Evolutionary conservation across 1,140 invertebrate species (phyloP).

Genomic region (Neuroterus valhalla): DNA sequence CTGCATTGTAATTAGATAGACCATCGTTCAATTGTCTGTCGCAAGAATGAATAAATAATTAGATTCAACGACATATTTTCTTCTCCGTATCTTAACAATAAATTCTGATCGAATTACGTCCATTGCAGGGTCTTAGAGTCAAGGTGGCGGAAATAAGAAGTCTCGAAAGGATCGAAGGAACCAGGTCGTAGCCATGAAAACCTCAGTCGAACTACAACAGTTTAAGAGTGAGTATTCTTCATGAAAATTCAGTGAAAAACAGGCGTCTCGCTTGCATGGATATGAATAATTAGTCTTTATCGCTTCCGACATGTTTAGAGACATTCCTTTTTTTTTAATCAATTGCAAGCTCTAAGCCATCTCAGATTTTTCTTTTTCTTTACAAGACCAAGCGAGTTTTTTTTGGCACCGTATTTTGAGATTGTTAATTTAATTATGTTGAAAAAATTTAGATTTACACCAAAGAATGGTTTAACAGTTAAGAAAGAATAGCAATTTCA

Average conservation of each 20-base stretch:
- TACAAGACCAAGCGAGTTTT: too few relatives aligned
- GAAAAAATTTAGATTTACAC: too few relatives aligned
- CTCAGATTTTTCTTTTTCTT: too few relatives aligned
- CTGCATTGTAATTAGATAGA: too few relatives aligned
- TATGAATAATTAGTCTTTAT: background rate
- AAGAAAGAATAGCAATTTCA: too few relatives aligned
- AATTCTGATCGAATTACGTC: background rate
- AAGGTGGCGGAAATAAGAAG: conserved; percentile 44
- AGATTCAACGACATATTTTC: too few relatives aligned
- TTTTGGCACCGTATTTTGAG: too few relatives aligned
- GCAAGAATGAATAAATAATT: too few relatives aligned
- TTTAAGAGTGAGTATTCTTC: conserved; percentile 65
- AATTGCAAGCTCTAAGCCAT: too few relatives aligned
- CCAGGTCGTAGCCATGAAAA: conserved; percentile 61
- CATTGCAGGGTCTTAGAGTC: conserved; percentile 45
- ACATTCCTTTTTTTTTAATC: conserved; percentile 6
- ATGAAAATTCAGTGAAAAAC: background rate
- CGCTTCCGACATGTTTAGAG: background rate
- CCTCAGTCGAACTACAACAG: conserved; percentile 56
- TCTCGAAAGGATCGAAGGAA: conserved; percentile 41
- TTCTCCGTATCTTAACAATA: background rate
- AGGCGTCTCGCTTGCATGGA: conserved; percentile 18
- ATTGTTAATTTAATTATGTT: too few relatives aligned
- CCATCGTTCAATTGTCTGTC: too few relatives aligned
- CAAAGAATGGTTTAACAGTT: too few relatives aligned